Evolutionary conservation across 2,888 invertebrate genomes (phyloP).

Genomic region (Lithodes maja): DNA sequence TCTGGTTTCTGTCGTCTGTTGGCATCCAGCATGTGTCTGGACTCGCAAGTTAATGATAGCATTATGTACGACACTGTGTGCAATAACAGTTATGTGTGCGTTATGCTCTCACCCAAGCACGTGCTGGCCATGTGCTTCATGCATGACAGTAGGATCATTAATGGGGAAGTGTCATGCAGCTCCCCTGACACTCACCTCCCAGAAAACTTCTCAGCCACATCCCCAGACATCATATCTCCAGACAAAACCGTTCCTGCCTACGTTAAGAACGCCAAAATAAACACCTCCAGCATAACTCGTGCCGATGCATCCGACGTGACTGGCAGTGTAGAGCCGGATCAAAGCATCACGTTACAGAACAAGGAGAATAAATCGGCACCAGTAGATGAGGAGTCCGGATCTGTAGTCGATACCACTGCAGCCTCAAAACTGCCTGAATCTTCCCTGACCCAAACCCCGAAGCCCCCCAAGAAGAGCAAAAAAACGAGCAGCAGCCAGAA

Average conservation of each 20-base stretch:
- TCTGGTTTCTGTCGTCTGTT: slow-evolving; percentile 61
- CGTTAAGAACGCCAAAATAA: slow-evolving; percentile 53
- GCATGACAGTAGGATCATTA: slow-evolving; percentile 51
- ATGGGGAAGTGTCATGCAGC: slow-evolving; percentile 33
- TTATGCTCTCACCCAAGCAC: slow-evolving; percentile 69
- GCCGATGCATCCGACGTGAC: slow-evolving; percentile 29
- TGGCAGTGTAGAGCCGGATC: neutral
- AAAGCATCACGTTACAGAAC: neutral
- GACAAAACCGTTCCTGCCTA: slow-evolving; percentile 31
- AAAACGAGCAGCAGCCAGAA: slow-evolving; percentile 11
- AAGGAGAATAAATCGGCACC: slow-evolving; percentile 8
- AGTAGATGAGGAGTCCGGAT: slow-evolving; percentile 9
- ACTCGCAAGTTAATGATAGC: slow-evolving; percentile 49
- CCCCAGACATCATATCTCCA: slow-evolving; percentile 33
- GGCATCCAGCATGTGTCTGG: slow-evolving; percentile 54
- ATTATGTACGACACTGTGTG: slow-evolving; percentile 63
- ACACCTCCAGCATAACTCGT: slow-evolving; percentile 58
- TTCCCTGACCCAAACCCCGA: neutral
- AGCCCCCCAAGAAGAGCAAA: slow-evolving; percentile 29
- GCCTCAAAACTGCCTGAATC: neutral
- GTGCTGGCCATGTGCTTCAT: slow-evolving; percentile 69
- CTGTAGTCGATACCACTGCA: slow-evolving; percentile 15
- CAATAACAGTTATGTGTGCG: slow-evolving; percentile 67
- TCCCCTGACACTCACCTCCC: slow-evolving; percentile 30
- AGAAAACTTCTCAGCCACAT: slow-evolving; percentile 56